These are phyloP conservation scores for Hyperoplus immaculatus DNA, from an alignment of 2,797 vertebrate species.

Conservation along the genomic window DNA sequence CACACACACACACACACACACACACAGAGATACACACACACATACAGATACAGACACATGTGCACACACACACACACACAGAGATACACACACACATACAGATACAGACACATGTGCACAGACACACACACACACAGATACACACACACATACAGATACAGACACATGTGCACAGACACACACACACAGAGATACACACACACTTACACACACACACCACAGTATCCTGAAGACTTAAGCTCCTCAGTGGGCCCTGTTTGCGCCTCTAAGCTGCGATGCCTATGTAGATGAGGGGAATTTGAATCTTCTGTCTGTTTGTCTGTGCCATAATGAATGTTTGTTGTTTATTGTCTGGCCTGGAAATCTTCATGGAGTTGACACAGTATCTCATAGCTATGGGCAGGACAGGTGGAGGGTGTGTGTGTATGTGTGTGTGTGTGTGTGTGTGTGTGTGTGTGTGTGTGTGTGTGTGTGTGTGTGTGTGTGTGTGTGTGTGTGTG, in stretches of 20 bases:
- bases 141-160: no score
- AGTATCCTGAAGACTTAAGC: constrained; percentile 70
- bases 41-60: no score
- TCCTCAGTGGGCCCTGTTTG: constrained; percentile 72
- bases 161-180: no score
- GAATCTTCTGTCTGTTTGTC: constrained; percentile 76
- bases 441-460: no score
- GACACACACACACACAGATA: no score
- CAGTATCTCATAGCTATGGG: constrained; percentile 52
- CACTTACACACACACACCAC: neutral
- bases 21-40: no score
- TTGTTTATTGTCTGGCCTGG: constrained; percentile 72
- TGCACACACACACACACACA: no score
- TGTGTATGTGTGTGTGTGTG: neutral
- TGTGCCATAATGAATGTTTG: constrained; percentile 72
- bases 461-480: no score
- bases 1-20: no score
- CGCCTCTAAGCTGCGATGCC: constrained; percentile 70
- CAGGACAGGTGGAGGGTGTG: constrained; percentile 40
- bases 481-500: neutral
- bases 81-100: no score
- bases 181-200: no score
- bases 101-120: no score
- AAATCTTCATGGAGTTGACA: constrained; percentile 61
- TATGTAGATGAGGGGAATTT: constrained; percentile 69